A percentile compares a stretch with the other conserved stretches of the same genome.
Conservation (phyloP, 2,797 vertebrate genomes). For the Enteromius viviparus region DNA sequence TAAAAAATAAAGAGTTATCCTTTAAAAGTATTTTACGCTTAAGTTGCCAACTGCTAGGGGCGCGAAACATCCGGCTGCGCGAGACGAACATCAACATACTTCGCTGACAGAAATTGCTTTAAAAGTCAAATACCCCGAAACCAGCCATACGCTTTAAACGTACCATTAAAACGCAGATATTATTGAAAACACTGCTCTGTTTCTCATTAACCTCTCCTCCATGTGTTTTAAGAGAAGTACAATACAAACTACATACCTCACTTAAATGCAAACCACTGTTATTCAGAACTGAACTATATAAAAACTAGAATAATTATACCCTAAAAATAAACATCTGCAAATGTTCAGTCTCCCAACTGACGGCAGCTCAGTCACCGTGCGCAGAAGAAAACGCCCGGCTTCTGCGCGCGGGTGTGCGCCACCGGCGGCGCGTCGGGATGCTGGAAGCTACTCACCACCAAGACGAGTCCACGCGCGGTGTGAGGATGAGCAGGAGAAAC, state of each 20-base stretch:
- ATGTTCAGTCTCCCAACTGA: not conserved
- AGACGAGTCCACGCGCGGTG: constrained; percentile 89
- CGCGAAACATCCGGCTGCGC: not conserved
- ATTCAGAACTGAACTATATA: not conserved
- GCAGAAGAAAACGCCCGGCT: not conserved
- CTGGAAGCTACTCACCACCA: constrained; percentile 88
- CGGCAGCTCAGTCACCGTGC: not conserved
- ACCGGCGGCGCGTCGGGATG: constrained; percentile 19
- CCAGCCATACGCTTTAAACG: not conserved
- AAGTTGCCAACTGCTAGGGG: not conserved
- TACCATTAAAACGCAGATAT: not conserved
- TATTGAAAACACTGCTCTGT: not conserved
- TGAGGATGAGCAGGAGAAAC: constrained; percentile 87
- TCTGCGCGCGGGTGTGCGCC: not conserved
- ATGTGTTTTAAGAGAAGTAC: not conserved
- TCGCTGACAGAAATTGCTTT: not conserved
- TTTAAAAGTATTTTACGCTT: not conserved
- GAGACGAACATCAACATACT: not conserved
- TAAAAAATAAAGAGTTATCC: not conserved
- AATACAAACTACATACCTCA: not conserved
- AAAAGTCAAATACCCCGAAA: not conserved
- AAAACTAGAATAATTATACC: not conserved
- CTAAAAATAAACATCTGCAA: not conserved
- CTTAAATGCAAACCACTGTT: not conserved
- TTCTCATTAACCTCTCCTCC: not conserved